A percentile compares a stretch with the other conserved stretches of the same genome.
Conservation (phyloP, 2,888 invertebrate species). For the Dione juno region DNA sequence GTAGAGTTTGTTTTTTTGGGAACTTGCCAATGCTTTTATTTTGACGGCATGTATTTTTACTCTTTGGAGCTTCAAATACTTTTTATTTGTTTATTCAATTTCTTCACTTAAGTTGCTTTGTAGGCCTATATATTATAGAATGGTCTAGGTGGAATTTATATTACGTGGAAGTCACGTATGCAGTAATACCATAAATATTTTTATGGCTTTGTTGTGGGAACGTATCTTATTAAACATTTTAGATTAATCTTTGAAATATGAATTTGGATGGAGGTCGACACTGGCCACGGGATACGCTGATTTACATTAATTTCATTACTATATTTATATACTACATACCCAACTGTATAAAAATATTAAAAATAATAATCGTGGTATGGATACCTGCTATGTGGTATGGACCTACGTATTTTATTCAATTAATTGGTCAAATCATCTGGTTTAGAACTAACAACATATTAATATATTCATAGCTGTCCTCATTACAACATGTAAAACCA, state of each 20-base stretch:
- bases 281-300: background rate
- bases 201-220: background rate
- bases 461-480: conserved; percentile 23
- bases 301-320: background rate
- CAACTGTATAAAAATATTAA: too few relatives aligned
- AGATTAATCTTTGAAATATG: background rate
- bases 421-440: background rate
- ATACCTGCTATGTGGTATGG: too few relatives aligned
- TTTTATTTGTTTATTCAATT: background rate
- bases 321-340: background rate
- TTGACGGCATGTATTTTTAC: too few relatives aligned
- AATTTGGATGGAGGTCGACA: background rate
- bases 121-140: background rate
- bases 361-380: too few relatives aligned
- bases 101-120: background rate
- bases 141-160: background rate
- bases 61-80: too few relatives aligned
- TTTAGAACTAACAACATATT: conserved; percentile 1
- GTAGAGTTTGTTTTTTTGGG: too few relatives aligned
- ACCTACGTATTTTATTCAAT: background rate
- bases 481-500: conserved; percentile 24
- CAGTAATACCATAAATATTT: background rate
- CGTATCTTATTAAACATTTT: background rate
- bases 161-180: background rate
- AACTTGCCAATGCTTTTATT: too few relatives aligned